Percentiles rank a stretch among this genome's conserved stretches.
phyloP scores from a whole-genome alignment of 2,797 vertebrate species.

The Botia kubotai region DNA sequence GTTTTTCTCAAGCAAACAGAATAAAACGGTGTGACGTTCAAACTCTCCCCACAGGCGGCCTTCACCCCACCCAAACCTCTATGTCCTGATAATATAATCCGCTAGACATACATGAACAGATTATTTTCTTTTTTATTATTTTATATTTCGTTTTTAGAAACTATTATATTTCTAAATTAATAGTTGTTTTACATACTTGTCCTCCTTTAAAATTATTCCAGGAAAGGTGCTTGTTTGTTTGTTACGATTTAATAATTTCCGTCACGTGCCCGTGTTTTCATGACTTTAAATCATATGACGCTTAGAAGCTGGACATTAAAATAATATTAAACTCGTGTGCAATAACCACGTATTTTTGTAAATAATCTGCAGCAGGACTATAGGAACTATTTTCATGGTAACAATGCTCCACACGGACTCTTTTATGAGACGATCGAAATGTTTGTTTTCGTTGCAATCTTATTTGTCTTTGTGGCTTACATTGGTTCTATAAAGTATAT shows the following conservation, averaged over 20 bases:
- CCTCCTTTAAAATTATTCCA: not conserved
- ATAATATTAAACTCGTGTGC: not conserved
- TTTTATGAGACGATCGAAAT: conserved; percentile 71
- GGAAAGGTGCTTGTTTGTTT: not conserved
- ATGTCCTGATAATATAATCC: not conserved
- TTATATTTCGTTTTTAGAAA: not conserved
- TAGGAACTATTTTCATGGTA: conserved; percentile 41
- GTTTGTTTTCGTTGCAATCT: conserved; percentile 61
- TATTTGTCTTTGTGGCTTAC: conserved; percentile 61
- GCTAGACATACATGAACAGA: not conserved
- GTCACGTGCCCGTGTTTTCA: not conserved
- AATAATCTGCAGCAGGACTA: not conserved
- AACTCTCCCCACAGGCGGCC: conserved; percentile 69
- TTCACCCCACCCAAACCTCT: conserved; percentile 55
- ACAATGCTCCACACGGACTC: conserved; percentile 67
- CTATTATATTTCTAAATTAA: not conserved
- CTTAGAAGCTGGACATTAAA: not conserved
- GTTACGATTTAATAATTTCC: not conserved
- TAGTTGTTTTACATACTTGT: not conserved
- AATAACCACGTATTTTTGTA: not conserved
- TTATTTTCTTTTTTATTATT: not conserved
- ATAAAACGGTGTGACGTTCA: conserved; percentile 72
- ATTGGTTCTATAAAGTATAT: conserved; percentile 67
- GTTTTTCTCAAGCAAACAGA: conserved; percentile 73
- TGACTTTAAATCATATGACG: not conserved